phyloP scores from a whole-genome alignment of 2,113 vertebrate genomes.

The Capreolus pygargus region DNA sequence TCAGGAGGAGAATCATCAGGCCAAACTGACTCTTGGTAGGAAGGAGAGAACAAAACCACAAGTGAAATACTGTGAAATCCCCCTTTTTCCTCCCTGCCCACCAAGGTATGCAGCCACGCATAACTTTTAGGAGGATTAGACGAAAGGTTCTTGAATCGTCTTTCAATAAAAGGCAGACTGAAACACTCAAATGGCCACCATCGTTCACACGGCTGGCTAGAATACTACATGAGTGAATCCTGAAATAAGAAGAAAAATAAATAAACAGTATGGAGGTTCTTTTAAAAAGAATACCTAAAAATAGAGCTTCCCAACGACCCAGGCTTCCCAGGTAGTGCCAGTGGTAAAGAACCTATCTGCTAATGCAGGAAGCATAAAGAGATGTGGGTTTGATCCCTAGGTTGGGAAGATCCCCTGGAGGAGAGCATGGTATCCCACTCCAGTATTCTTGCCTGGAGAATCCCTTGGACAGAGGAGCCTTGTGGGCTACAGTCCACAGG shows the following conservation, averaged over 20 bases:
- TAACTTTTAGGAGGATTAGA: neutral
- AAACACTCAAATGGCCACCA: no score
- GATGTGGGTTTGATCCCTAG: neutral
- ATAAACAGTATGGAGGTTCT: neutral
- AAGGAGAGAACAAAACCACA: neutral
- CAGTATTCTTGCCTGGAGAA: neutral
- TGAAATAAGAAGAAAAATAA: neutral
- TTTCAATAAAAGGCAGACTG: neutral
- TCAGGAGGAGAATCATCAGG: neutral
- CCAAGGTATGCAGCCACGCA: fast-evolving
- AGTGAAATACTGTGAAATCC: neutral
- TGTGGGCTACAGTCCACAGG: neutral
- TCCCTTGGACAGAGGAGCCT: neutral
- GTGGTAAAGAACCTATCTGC: neutral
- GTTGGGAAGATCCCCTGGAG: neutral
- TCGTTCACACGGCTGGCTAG: neutral
- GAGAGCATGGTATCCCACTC: neutral
- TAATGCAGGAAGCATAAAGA: neutral
- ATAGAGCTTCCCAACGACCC: neutral
- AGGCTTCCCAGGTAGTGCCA: neutral
- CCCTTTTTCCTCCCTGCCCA: neutral
- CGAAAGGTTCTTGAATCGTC: neutral
- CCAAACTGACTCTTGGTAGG: neutral
- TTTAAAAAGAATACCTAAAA: neutral
- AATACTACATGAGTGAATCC: neutral